Conservation (phyloP, 2,797 vertebrate genomes). For the Trematomus bernacchii region DNA sequence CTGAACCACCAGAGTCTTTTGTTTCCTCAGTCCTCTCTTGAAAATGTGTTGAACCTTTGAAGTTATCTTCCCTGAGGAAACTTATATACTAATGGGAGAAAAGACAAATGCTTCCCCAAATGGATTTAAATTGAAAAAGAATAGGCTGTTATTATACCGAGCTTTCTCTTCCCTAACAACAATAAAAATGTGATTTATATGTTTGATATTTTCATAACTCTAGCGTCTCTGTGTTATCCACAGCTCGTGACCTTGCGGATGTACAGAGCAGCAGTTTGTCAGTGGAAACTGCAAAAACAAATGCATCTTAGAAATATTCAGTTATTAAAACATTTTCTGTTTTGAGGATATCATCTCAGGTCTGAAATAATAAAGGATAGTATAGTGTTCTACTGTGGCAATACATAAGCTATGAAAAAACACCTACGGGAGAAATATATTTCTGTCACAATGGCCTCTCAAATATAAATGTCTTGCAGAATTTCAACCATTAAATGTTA, state of each 20-base stretch:
- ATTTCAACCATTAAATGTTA: conserved; percentile 14
- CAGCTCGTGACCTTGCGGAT: neutral
- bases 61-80: conserved; percentile 1
- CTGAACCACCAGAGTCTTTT: neutral
- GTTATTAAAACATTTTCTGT: neutral
- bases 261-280: neutral
- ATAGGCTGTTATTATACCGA: neutral
- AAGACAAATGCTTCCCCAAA: conserved; percentile 10
- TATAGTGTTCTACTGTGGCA: conserved; percentile 1
- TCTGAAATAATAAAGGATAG: neutral
- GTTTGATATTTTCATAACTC: conserved; percentile 9
- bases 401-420: neutral
- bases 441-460: conserved; percentile 2
- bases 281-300: conserved; percentile 2
- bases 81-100: neutral
- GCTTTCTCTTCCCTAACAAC: conserved; percentile 2
- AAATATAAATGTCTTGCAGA: conserved; percentile 26
- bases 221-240: neutral
- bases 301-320: neutral
- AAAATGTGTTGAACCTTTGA: neutral
- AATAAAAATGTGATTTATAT: conserved; percentile 12
- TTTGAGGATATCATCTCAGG: neutral
- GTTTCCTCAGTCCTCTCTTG: neutral
- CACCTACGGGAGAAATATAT: conserved; percentile 17
- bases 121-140: conserved; percentile 9